phyloP scores from a whole-genome alignment of 2,797 vertebrate species.

The Trachurus trachurus region DNA sequence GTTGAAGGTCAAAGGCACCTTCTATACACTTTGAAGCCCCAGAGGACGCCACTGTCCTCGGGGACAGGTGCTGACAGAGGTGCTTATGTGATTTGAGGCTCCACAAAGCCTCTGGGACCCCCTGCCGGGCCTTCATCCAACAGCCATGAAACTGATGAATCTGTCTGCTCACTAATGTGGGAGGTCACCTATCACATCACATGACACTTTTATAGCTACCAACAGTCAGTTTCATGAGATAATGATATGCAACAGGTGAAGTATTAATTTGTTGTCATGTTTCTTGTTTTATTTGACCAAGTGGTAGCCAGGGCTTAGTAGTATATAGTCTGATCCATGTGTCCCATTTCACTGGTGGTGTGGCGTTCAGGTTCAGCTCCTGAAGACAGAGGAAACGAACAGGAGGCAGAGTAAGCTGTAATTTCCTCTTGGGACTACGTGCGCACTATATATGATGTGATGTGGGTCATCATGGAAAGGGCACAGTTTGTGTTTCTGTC shows the following conservation, averaged over 20 bases:
- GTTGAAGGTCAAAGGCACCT: conserved; percentile 6
- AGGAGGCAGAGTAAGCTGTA: too few relatives aligned
- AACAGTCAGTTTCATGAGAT: neutral
- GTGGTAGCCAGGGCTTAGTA: too few relatives aligned
- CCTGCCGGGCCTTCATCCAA: neutral
- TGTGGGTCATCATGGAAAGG: too few relatives aligned
- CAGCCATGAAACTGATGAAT: conserved; percentile 20
- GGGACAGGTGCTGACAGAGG: conserved; percentile 26
- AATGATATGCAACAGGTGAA: too few relatives aligned
- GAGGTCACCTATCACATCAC: conserved; percentile 14
- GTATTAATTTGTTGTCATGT: too few relatives aligned
- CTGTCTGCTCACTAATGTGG: neutral
- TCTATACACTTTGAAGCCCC: neutral
- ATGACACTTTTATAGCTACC: neutral
- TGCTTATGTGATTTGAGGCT: conserved; percentile 9
- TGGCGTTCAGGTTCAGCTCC: too few relatives aligned
- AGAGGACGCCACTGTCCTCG: neutral
- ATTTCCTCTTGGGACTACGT: too few relatives aligned
- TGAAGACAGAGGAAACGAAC: too few relatives aligned
- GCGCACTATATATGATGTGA: too few relatives aligned
- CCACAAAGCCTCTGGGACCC: neutral
- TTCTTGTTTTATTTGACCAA: too few relatives aligned
- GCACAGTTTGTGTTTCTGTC: neutral
- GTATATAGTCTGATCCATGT: too few relatives aligned
- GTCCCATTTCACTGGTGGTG: too few relatives aligned